phyloP scores from a whole-genome alignment of 2,888 invertebrate genomes.

The Atherix ibis region DNA sequence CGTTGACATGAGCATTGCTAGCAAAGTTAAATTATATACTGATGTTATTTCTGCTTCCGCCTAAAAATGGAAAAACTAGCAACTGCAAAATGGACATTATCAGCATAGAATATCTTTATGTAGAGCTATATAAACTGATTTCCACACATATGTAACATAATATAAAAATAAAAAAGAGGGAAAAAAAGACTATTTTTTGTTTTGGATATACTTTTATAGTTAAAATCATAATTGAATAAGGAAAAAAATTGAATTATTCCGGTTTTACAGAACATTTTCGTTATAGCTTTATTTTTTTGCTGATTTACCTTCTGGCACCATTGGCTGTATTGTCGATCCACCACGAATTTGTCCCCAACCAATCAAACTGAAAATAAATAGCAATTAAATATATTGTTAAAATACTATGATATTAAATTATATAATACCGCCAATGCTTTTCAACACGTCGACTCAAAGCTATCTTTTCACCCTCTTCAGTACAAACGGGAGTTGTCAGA shows the following conservation, averaged over 20 bases:
- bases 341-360: slow-evolving; percentile 99
- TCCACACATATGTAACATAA: no score
- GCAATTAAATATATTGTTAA: slow-evolving; percentile 6
- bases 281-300: no score
- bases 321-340: slow-evolving; percentile 88
- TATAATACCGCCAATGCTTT: slow-evolving; percentile 86
- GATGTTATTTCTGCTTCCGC: slow-evolving; percentile 60
- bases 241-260: no score
- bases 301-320: slow-evolving; percentile 14
- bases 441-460: slow-evolving; percentile 97
- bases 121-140: no score
- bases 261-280: no score
- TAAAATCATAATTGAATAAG: no score
- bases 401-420: slow-evolving; percentile 1
- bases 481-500: slow-evolving; percentile 94
- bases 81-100: no score
- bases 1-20: slow-evolving; percentile 92
- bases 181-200: no score
- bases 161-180: no score
- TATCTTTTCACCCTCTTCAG: slow-evolving; percentile 96
- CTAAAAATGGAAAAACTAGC: slow-evolving; percentile 35
- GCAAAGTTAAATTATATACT: slow-evolving; percentile 80
- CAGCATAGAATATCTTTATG: no score
- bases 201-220: no score
- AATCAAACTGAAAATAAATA: slow-evolving; percentile 57